Base-by-base conservation (phyloP, 2,113 vertebrate genomes). In the Syngnathus scovelli region DNA sequence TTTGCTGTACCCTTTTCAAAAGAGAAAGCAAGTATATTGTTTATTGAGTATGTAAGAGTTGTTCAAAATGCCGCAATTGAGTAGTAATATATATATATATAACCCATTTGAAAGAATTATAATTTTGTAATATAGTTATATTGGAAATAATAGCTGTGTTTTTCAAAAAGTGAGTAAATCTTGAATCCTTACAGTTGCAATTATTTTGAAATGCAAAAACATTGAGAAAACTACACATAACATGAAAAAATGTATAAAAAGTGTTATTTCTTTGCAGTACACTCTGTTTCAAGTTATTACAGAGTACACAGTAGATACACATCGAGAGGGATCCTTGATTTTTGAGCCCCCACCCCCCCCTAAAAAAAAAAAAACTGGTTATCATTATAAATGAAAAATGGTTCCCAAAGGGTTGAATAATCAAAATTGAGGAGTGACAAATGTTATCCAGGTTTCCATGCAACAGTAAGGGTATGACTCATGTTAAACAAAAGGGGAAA, bases 31-130 rank as follows among this genome's bases (percentile, higher is more conserved):
- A 51, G 60, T 10, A 66, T 65, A 55, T n/a, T 58, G 36, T 23
- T 65, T 21, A 43, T n/a, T 2, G 18, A 61, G 62, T 69, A 46
- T 46, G 46, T 21, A 71, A 46, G 6, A 21, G 36, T 64, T 78
- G 48, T 52, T 76, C 71, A 58, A 82, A 82, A 82, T 78, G 83
- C 69, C 71, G 61, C 59, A 55, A 51, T 80, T 73, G 70, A 69
- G 72, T 71, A 9, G 44, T 48, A 6, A 13, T 33, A 33, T 33
- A 33, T 33, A 33, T 33, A 69, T 80, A 68, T 23, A 65, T 76
- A 33, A 75, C 81, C 46, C 59, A 81, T 74, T 80, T 68, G 46
- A 62, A 72, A 44, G 1, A 43, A 61, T 36, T 33, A 33, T 13
- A 7, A 62, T 62, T 44, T 62, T 21, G 38, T 62, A 21, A 7